phyloP scores from a whole-genome alignment of 2,888 invertebrate species.

The Falcaria lacertinaria region DNA sequence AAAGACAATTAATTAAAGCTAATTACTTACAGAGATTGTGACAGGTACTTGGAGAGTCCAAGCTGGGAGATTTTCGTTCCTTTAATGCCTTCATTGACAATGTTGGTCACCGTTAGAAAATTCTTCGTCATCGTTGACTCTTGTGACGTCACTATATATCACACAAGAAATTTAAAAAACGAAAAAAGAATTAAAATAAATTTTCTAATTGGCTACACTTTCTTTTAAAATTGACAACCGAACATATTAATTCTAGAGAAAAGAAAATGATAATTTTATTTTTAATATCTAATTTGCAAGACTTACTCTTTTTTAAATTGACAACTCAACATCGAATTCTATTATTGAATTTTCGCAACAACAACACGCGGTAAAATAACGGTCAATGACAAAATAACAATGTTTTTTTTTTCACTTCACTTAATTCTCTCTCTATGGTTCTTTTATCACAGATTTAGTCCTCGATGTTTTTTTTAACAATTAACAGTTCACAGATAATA shows the following conservation, averaged over 20 bases:
- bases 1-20: too few relatives aligned
- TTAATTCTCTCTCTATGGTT: conserved; percentile 38
- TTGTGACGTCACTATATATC: conserved; percentile 66
- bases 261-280: too few relatives aligned
- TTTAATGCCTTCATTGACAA: conserved; percentile 86
- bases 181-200: conserved; percentile 11
- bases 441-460: conserved; percentile 53
- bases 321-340: conserved; percentile 67
- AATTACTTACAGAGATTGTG: conserved; percentile 90
- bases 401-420: conserved; percentile 25
- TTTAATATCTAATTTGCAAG: conserved; percentile 13
- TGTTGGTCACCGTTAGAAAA: conserved; percentile 80
- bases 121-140: conserved; percentile 78
- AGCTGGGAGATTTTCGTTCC: conserved; percentile 87
- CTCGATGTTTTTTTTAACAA: conserved; percentile 43
- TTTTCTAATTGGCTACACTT: too few relatives aligned
- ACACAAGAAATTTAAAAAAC: conserved; percentile 29
- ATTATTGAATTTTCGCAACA: conserved; percentile 55
- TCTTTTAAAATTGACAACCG: too few relatives aligned
- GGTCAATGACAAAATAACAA: conserved; percentile 28
- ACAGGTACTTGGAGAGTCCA: conserved; percentile 86
- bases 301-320: conserved; percentile 66
- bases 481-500: conserved; percentile 20
- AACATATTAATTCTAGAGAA: too few relatives aligned
- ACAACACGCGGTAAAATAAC: conserved; percentile 57